Base-by-base conservation (phyloP, 1,140 invertebrate species). In the Drosophila sturtevanti region DNA sequence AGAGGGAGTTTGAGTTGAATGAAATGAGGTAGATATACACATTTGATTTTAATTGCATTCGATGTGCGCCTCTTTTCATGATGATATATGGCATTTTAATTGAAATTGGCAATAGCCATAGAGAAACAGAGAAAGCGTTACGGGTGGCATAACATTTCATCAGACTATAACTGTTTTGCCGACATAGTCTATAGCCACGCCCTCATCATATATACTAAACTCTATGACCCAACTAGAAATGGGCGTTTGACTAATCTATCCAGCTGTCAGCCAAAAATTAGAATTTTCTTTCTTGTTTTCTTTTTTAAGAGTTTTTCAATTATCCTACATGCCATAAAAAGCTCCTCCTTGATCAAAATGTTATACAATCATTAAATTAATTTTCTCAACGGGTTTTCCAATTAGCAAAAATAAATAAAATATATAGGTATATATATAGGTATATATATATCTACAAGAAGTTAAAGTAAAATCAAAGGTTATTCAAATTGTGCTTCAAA, bases 21-120 rank as follows among this genome's bases (percentile, higher is more conserved):
- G 9, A 48, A 21, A 9, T 9, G 41, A 10, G 16, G 37, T 4
- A 48, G 73, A 77, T 73, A 41, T 68, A 77, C 74, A 74, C 67
- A 87, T 86, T 87, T 87, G 84, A 87, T 79, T 89, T 89, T 87
- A 87, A 87, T 87, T 84, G 79, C 80, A 89, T 89, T 77, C 63
- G 82, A 89, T 79, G 84, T 79, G 84, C 79, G 79, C 75, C 60
- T 60, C 35, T 35, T 58, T 72, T 65, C n/a, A n/a, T n/a, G n/a
- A 63, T 87, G 84, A 89, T 89, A 82, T 87, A 87, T 87, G 72
- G 79, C 76, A 79, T 82, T 87, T 87, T 87, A 87, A 87, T 87
- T 87, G 84, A 87, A 87, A 79, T 48, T 79, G 76, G 72, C 77
- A 85, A 89, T 44, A 44, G 38, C 38, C 7, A 44, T 16, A 11